Evolutionary conservation across 2,113 vertebrate species (phyloP).

Genomic region (Cavia aperea): DNA sequence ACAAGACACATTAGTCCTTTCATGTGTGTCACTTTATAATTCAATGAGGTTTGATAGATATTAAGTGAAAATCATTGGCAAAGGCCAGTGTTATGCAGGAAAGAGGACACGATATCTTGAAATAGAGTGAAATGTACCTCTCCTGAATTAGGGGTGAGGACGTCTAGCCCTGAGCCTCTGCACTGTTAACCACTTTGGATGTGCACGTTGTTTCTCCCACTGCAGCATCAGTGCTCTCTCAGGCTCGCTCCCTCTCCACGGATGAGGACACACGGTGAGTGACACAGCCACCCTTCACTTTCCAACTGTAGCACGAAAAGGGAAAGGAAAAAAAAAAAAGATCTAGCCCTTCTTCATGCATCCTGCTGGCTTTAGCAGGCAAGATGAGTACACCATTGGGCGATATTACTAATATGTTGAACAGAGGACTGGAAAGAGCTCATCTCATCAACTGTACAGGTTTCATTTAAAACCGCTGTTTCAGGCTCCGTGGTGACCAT

Average conservation of each 20-base stretch:
- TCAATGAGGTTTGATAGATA: background rate
- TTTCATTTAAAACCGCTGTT: conserved; percentile 43
- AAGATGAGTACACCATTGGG: background rate
- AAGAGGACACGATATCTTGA: background rate
- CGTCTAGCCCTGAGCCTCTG: background rate
- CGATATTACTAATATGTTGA: background rate
- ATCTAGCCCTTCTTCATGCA: conserved; percentile 5
- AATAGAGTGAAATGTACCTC: background rate
- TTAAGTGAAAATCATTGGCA: conserved; percentile 26
- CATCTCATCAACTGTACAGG: background rate
- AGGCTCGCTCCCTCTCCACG: background rate
- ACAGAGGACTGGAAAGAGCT: conserved; percentile 21
- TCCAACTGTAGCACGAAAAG: background rate
- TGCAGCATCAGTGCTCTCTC: background rate
- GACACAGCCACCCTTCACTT: background rate
- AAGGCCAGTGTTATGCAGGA: background rate
- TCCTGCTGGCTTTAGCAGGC: background rate
- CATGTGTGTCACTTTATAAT: background rate
- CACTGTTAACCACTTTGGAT: background rate
- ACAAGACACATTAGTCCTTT: background rate
- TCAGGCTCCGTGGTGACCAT: background rate
- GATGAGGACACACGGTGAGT: background rate
- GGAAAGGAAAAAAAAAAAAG: no score
- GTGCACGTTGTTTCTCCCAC: background rate
- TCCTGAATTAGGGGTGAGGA: background rate